Conservation (phyloP, 2,113 vertebrate genomes). For the Rhinoptilus africanus region DNA sequence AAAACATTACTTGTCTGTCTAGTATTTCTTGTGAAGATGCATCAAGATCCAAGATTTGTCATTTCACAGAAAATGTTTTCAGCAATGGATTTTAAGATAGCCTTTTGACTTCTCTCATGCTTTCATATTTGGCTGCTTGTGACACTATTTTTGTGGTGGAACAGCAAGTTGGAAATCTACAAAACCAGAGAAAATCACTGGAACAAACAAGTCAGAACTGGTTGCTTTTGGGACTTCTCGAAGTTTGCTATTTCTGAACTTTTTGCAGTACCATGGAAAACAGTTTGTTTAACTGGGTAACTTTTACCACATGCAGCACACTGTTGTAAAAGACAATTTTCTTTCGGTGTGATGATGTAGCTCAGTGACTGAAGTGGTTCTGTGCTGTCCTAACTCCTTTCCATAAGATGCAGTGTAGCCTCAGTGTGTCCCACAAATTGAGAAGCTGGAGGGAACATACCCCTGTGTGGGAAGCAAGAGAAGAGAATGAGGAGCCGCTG, state of each 20-base stretch:
- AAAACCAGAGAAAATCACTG: neutral
- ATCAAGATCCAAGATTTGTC: neutral
- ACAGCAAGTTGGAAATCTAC: neutral
- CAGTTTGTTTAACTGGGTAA: neutral
- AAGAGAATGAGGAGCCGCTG: neutral
- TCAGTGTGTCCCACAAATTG: neutral
- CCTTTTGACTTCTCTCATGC: neutral
- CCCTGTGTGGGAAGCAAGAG: neutral
- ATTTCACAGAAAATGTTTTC: neutral
- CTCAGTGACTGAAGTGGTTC: neutral
- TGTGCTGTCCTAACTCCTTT: neutral
- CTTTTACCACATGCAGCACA: neutral
- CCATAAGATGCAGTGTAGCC: neutral
- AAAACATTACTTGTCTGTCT: neutral
- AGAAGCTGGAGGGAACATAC: neutral
- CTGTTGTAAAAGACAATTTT: neutral
- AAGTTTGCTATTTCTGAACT: neutral
- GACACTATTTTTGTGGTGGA: neutral
- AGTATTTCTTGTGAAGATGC: neutral
- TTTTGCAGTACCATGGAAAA: neutral
- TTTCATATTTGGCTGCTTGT: neutral
- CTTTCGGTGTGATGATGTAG: neutral
- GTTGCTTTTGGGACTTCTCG: neutral
- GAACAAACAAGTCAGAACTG: neutral
- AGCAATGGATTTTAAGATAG: neutral